phyloP scores from a whole-genome alignment of 2,797 vertebrate species.

The Tadarida brasiliensis region DNA sequence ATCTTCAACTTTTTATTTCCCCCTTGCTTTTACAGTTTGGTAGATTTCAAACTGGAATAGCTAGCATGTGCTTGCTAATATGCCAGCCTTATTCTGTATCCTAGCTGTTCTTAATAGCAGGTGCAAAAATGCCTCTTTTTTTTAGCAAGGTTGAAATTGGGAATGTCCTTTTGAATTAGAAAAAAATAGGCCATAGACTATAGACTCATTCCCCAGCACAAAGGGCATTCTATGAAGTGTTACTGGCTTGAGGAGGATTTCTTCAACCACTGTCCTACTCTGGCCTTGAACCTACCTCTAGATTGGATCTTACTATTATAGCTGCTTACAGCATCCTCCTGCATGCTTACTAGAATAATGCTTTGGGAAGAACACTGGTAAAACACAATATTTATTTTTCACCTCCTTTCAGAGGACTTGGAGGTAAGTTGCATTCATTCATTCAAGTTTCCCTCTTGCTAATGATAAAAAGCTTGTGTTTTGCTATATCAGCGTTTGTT shows the following conservation, averaged over 20 bases:
- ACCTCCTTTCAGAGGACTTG: conserved; percentile 86
- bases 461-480: conserved; percentile 84
- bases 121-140: conserved; percentile 77
- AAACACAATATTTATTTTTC: conserved; percentile 86
- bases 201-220: conserved; percentile 75
- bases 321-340: conserved; percentile 82
- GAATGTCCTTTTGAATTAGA: conserved; percentile 72
- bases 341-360: conserved; percentile 80
- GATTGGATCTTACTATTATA: conserved; percentile 84
- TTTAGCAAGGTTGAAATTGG: conserved; percentile 73
- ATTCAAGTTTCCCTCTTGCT: conserved; percentile 84
- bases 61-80: conserved; percentile 77
- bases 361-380: conserved; percentile 83
- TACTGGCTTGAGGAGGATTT: conserved; percentile 78
- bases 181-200: conserved; percentile 76
- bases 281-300: conserved; percentile 88
- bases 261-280: conserved; percentile 74
- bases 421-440: conserved; percentile 85
- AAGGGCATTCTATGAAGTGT: conserved; percentile 79
- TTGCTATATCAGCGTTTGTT: conserved; percentile 84
- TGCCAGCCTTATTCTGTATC: conserved; percentile 68
- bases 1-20: conserved; percentile 61
- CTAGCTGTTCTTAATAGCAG: conserved; percentile 83
- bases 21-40: conserved; percentile 38
- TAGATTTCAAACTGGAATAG: conserved; percentile 74